phyloP scores from a whole-genome alignment of 1,140 invertebrate genomes.

The Penaeus indicus region DNA sequence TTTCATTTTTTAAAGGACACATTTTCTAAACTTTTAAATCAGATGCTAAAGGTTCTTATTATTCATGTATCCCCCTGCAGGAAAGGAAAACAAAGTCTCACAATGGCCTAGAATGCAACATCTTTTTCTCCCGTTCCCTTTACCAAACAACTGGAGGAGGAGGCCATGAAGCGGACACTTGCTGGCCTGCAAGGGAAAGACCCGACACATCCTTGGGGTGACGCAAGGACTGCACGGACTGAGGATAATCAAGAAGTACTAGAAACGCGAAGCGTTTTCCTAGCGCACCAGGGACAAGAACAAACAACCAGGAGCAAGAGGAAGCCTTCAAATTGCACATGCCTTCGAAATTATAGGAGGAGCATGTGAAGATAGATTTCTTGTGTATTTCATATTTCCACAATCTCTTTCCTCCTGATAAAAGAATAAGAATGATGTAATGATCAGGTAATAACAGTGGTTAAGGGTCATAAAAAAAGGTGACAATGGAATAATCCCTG shows the following conservation, averaged over 20 bases:
- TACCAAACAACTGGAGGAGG: conserved; percentile 92
- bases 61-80: conserved; percentile 9
- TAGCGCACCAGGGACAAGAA: conserved; percentile 97
- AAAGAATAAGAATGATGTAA: background rate
- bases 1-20: too few relatives aligned
- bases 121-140: too few relatives aligned
- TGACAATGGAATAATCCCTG: background rate
- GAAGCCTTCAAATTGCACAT: conserved; percentile 95
- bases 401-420: conserved; percentile 19
- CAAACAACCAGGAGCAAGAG: conserved; percentile 91
- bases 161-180: conserved; percentile 94
- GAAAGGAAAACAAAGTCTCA: conserved; percentile 66
- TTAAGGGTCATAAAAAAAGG: background rate
- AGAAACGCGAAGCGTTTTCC: conserved; percentile 81
- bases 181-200: conserved; percentile 94
- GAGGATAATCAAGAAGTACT: conserved; percentile 85
- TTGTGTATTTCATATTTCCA: background rate
- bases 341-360: conserved; percentile 95
- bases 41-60: too few relatives aligned
- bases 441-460: background rate
- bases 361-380: conserved; percentile 78
- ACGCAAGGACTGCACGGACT: conserved; percentile 86
- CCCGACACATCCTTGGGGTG: conserved; percentile 90
- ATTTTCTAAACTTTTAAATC: too few relatives aligned
- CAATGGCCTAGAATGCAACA: conserved; percentile 82